Base-by-base conservation (phyloP, 92 coral and sea anemone species). In the Hydrozoanthus gracilis region DNA sequence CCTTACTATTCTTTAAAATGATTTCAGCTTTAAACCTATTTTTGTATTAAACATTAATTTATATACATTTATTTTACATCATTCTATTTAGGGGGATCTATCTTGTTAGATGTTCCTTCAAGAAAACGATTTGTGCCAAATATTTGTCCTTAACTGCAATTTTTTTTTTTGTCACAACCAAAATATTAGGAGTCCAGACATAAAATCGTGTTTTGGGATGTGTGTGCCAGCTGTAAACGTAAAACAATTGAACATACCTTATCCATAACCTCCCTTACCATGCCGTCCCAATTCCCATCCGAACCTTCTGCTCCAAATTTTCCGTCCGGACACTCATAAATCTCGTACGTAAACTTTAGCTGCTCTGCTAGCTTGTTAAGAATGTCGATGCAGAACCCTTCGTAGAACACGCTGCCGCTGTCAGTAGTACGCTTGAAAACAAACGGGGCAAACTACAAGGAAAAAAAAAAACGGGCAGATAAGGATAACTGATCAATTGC, bases 301-400 rank as follows among this genome's bases (percentile, higher is more conserved):
- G 39, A 27, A 27, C 75, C 79, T 73, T 86, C 78, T 8, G 78
- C 94, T 44, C 98, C 98, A 66, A 92, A 94, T 48, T 71, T 69
- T 44, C 94, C 98, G 54, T 95, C 98, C 3, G 92, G 95, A 11
- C 88, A 60, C 14, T 73, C 87, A 51, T 92, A 89, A 35, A 95
- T 39, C 62, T 94, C 91, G 82, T 90, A 95, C 0, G 89, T 92
- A 51, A 95, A 95, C 48, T 76, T 84, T 51, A 95, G 91, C 35
- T 76, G 44, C 17, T 79, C 82, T 7, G 98, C 92, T 17, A 95
- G 72, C 51, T 91, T 87, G 13, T 84, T 77, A 16, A 92, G 73
- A 49, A 95, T 87, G 15, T 95, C 98, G 9, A 95, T 88, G 76
- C 98, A 94, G 79, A 90, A 95, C 7, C 98, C 98, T 82, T 88